Evolutionary conservation across 2,113 vertebrate species (phyloP), one percentile per base, ranked within the genome.

Genomic region (Polypterus bichir): DNA sequence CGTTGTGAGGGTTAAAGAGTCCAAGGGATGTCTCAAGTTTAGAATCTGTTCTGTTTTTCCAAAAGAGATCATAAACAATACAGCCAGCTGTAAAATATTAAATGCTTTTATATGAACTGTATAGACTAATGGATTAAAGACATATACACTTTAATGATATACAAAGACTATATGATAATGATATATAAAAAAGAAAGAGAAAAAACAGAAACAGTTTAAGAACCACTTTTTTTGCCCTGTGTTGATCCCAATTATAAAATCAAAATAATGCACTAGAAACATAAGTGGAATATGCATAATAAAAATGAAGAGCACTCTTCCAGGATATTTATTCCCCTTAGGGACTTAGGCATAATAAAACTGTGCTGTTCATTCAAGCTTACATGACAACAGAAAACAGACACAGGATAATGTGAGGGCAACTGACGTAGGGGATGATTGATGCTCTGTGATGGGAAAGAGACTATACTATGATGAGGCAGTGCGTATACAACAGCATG

Each of bases 321-420:
- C 56, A 57, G 56, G 11, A 45, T 57, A 9, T 44, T 27, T 3
- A 44, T 44, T 57, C 56, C 27, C 56, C 56, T 57, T 44, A 57
- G 56, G 56, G 56, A 57, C 9, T 7, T 45, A 4, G 9, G 56
- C 56, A 58, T 58, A 58, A 58, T 45, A 58, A 58, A 58, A 58
- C 56, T 2, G 56, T 44, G 56, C 27, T 58, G 56, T 58, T 58
- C 56, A 45, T 45, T 58, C 56, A 58, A 58, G 56, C 56, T 58
- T 58, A 58, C 56, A 58, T 58, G 56, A 58, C 56, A 46, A 45
- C 56, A 58, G 3, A 58, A 58, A 58, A 7, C 56, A 58, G 56
- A 58, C 56, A 45, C 56, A 6, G 56, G 56, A 58, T 58, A 58
- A 58, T 58, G 56, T 45, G 56, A 7, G 56, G 56, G 27, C 56